phyloP scores from a whole-genome alignment of 2,797 vertebrate species.

The Danio albolineatus region DNA sequence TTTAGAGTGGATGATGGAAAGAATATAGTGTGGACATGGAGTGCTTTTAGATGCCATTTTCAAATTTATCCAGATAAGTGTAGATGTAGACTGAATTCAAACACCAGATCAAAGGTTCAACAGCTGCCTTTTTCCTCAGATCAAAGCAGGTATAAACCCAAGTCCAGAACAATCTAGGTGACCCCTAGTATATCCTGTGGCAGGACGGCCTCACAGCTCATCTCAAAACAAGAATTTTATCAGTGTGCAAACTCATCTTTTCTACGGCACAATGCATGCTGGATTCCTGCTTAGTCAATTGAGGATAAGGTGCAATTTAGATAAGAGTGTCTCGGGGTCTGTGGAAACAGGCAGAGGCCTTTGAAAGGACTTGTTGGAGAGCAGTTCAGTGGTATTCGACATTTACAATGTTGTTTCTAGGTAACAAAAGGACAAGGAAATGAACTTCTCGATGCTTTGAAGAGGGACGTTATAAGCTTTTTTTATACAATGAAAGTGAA shows the following conservation, averaged over 20 bases:
- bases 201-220: constrained; percentile 64
- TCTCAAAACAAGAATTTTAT: constrained; percentile 72
- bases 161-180: constrained; percentile 35
- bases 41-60: too few relatives aligned
- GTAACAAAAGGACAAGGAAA: constrained; percentile 57
- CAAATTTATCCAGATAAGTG: too few relatives aligned
- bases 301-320: constrained; percentile 72
- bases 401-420: constrained; percentile 50
- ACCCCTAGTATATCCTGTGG: constrained; percentile 68
- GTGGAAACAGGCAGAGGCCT: constrained; percentile 66
- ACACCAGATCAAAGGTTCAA: background rate
- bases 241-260: constrained; percentile 70
- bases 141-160: background rate
- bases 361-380: constrained; percentile 59
- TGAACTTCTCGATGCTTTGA: constrained; percentile 50
- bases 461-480: constrained; percentile 19
- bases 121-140: background rate
- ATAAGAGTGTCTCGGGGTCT: constrained; percentile 77
- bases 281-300: constrained; percentile 70
- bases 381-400: constrained; percentile 66
- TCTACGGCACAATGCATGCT: constrained; percentile 71
- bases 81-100: background rate
- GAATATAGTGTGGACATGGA: too few relatives aligned
- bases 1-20: too few relatives aligned
- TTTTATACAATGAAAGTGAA: constrained; percentile 13